Base-by-base conservation (phyloP, 1,140 invertebrate species). In the Melanaphis sacchari region DNA sequence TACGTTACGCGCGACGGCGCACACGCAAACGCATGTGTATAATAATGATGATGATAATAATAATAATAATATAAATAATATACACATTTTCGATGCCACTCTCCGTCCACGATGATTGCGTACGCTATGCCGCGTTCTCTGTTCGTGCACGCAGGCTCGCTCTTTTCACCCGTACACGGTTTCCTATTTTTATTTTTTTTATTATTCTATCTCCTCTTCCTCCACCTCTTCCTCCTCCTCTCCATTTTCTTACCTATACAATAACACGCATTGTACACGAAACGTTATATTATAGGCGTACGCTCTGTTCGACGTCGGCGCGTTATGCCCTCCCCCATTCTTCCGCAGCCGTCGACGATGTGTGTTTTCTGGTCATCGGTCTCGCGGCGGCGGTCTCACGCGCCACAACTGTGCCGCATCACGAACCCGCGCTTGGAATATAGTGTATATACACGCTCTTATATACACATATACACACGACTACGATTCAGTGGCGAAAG, bases 321-420 rank as follows among this genome's bases (percentile, higher is more conserved):
- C 59, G 59, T 66, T 76, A n/a, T n/a, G n/a, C 59, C 59, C 31
- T 76, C n/a, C 59, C 59, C 59, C 59, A 76, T 76, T 76, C 59
- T 76, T 76, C 59, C 59, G 59, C 59, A 0, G 41, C 41, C 81
- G 31, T 7, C 0, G n/a, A n/a, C 84, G 41, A 41, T 31, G 41
- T 43, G 59, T 46, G 26, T 87, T 87, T 43, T 43, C 87, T 38
- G 90, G 90, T 92, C 90, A 92, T 82, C 90, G 66, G 40, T 92
- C 66, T 49, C 59, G 31, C 59, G 59, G 46, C 46, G 46, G 46
- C 31, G 59, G 90, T 92, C 90, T 92, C 90, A 92, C 90, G 90
- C 31, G 85, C 90, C 40, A 40, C 43, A 76, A 76, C 59, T 76
- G 59, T n/a, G 15, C 59, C 59, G 59, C 59, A 76, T 76, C 59